phyloP scores from a whole-genome alignment of 2,797 vertebrate species.

The Momotus momota region DNA sequence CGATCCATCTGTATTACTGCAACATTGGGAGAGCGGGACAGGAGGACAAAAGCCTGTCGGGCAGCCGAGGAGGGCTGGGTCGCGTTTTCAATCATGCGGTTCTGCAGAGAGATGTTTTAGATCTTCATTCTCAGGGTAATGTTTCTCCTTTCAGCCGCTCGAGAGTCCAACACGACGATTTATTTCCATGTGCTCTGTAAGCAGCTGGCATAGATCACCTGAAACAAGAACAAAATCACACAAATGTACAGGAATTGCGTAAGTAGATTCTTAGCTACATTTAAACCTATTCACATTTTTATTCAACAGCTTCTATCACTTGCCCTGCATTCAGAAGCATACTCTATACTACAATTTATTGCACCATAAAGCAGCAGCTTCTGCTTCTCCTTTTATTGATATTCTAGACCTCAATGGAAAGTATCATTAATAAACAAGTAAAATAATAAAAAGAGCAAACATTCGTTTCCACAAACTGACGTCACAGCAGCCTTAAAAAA shows the following conservation, averaged over 20 bases:
- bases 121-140: conserved; percentile 52
- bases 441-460: not conserved
- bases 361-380: not conserved
- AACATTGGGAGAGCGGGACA: not conserved
- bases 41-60: conserved; percentile 31
- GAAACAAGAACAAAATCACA: conserved; percentile 59
- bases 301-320: not conserved
- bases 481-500: not conserved
- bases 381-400: not conserved
- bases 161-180: not conserved
- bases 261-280: not conserved
- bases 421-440: conserved; percentile 1
- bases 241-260: not conserved
- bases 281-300: not conserved
- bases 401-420: not conserved
- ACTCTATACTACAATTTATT: not conserved
- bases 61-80: conserved; percentile 5
- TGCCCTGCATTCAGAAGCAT: rapidly evolving
- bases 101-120: conserved; percentile 43
- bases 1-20: conserved; percentile 81
- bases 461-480: not conserved
- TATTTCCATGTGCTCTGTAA: not conserved
- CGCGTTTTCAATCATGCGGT: conserved; percentile 43
- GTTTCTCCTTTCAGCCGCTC: not conserved
- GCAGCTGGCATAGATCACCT: conserved; percentile 58